These are phyloP conservation scores for Rhingia campestris DNA, from an alignment of 2,888 invertebrate genomes.

Conservation along the genomic window DNA sequence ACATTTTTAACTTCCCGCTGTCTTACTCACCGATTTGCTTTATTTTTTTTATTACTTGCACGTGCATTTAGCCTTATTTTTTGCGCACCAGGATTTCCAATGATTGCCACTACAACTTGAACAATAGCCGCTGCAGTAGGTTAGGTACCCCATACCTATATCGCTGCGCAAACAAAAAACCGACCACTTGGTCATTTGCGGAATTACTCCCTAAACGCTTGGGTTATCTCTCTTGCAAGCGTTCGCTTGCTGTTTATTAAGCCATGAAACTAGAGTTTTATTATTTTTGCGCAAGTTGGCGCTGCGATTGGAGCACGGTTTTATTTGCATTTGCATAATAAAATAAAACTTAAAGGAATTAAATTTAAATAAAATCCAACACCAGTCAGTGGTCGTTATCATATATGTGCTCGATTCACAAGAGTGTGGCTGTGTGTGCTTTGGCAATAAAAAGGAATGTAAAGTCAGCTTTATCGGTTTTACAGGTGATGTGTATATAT, in stretches of 20 bases:
- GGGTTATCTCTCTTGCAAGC: background rate
- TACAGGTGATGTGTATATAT: conserved; percentile 5
- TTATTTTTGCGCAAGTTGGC: conserved; percentile 40
- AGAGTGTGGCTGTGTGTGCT: background rate
- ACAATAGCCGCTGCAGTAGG: conserved; percentile 6
- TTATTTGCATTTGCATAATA: conserved; percentile 30
- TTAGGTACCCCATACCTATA: background rate
- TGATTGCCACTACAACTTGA: conserved; percentile 5
- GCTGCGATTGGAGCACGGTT: conserved; percentile 9
- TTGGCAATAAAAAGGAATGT: conserved; percentile 31
- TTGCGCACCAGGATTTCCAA: background rate
- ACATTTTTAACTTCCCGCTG: conserved; percentile 23
- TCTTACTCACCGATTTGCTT: background rate
- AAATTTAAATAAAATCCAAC: conserved; percentile 45
- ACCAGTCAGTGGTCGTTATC: conserved; percentile 21
- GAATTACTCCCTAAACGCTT: conserved; percentile 19
- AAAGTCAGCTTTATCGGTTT: conserved; percentile 20
- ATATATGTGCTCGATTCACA: conserved; percentile 16
- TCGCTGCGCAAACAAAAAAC: background rate
- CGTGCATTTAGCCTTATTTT: conserved; percentile 20
- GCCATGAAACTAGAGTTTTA: conserved; percentile 46
- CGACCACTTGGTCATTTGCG: conserved; percentile 26
- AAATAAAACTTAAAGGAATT: conserved; percentile 13
- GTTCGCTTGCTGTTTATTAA: conserved; percentile 29
- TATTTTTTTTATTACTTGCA: conserved; percentile 14